phyloP scores from a whole-genome alignment of 2,797 vertebrate species.

The Chloroceryle inda region DNA sequence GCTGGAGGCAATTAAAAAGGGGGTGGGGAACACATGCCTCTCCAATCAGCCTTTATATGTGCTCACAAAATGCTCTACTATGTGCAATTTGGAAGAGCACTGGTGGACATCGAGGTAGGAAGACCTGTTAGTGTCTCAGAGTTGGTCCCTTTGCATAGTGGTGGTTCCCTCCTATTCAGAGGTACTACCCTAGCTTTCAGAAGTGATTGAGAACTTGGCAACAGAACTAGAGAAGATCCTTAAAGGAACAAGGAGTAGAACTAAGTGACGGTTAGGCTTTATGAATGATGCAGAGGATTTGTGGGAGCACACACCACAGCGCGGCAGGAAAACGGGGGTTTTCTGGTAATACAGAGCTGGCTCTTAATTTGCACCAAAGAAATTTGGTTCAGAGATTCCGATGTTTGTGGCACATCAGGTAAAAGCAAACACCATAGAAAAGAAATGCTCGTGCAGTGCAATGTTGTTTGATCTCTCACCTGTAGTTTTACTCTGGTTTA shows the following conservation, averaged over 20 bases:
- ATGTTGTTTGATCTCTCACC: background rate
- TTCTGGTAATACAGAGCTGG: background rate
- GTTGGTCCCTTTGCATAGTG: background rate
- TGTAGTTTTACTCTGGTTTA: background rate
- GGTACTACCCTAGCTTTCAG: background rate
- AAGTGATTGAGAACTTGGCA: background rate
- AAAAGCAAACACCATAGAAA: background rate
- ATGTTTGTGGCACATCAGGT: background rate
- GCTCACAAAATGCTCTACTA: background rate
- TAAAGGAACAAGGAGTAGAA: background rate
- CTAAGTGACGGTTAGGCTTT: background rate
- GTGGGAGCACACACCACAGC: background rate
- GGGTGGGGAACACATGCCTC: rapidly evolving
- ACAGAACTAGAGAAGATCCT: background rate
- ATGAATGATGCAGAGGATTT: background rate
- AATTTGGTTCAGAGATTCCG: background rate
- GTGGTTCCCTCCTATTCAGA: background rate
- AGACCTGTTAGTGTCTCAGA: background rate
- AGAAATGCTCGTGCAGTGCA: background rate
- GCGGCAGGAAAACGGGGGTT: background rate
- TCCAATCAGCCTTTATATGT: background rate
- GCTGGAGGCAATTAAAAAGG: background rate
- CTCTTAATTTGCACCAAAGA: background rate
- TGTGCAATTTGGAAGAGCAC: background rate
- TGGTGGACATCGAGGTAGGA: background rate